Evolutionary conservation across 2,888 invertebrate genomes (phyloP), one percentile per base, ranked within the genome.

Genomic region (Xanthia icteritia): DNA sequence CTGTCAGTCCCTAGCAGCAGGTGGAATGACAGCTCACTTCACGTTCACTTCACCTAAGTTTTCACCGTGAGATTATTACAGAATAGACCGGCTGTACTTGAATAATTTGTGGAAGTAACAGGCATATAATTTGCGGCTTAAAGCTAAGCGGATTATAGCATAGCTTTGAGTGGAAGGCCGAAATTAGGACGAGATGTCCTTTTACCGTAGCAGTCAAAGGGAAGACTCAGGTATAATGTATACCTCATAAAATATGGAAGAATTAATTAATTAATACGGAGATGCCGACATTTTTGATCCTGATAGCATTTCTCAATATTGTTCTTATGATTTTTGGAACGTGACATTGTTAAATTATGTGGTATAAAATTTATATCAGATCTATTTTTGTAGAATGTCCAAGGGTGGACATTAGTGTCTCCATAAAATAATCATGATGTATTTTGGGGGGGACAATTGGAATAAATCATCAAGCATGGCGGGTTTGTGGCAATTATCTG

Each of bases 251-350:
- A 93, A 92, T 93, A 93, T 92, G 86, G 75, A 90, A 89, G 94
- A 94, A 93, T 95, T 94, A 94, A 95, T 94, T 94, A 94, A 93
- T 91, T 87, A 92, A 92, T 75, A 79, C 77, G n/a, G 78, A 61
- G 74, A 51, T 68, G 83, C 65, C 81, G 87, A 87, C 87, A 84
- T 86, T 85, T 87, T 79, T 83, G 81, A 87, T 87, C 81, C 73
- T 61, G 88, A 89, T 88, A 87, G 87, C 86, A 89, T 88, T 89
- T 86, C 82, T 83, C 82, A 83, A 88, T 85, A 86, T 86, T 84
- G 83, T 87, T 88, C 85, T 85, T 88, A 82, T 82, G 71, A 83
- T 79, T 83, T 84, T 71, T 69, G 67, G 75, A 79, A 83, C 76
- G 80, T 51, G 58, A 61, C 66, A 81, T 84, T 85, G 76, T 89